Evolutionary conservation across 2,113 vertebrate genomes (phyloP), one percentile per base, ranked within the genome.

Genomic region (Stegostoma tigrinum): DNA sequence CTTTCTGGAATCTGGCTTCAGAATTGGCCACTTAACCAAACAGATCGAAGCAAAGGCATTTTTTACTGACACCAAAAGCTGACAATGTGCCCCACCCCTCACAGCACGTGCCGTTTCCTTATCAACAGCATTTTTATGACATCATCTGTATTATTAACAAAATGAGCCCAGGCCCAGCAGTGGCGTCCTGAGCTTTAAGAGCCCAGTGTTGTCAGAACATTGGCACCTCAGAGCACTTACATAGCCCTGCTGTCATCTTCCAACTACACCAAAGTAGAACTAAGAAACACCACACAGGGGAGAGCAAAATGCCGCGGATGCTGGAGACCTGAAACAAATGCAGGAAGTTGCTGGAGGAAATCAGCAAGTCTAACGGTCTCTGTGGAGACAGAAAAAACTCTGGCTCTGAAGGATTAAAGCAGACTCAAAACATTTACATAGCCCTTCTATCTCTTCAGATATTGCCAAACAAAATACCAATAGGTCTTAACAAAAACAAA

Each of bases 111-210:
- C n/a, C 23, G n/a, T 94, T 24, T 68, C 38, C 61, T 94, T 42
- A 94, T 67, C 66, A 68, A 45, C 64, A 94, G 64, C 42, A 94
- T 70, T 94, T 55, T 70, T 94, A 67, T 94, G 91, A 94, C 91
- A 94, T 94, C 91, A 94, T 68, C 17, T 64, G 42, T 67, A 94
- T 68, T 94, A 94, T 94, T 68, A 68, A 68, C 61, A 94, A 94
- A 61, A 61, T 90, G 27, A 90, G 52, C 52, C 15, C 66, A 45
- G 8, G 24, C 15, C 87, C 66, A 94, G 91, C n/a, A 3, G 14
- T 61, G 30, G 34, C 55, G 23, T 68, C 21, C 38, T 34, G 34
- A 21, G n/a, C n/a, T n/a, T 38, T 6, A 24, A 42, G 38, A 19
- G 3, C 64, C 34, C n/a, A 94, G 55, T 30, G 34, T 21, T 42